phyloP scores from a whole-genome alignment of 2,113 vertebrate genomes.

The Tichodroma muraria region DNA sequence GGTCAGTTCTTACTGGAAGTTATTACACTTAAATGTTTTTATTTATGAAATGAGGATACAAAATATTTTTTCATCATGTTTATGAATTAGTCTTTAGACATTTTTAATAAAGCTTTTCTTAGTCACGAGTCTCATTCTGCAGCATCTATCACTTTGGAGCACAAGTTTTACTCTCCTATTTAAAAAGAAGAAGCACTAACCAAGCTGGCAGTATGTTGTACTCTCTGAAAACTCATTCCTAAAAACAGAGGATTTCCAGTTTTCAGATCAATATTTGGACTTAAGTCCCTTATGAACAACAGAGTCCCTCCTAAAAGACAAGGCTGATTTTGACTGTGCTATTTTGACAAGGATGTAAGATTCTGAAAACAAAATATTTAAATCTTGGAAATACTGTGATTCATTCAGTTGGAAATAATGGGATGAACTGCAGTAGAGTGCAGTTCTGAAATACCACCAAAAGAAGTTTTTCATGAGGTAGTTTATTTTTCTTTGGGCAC shows the following conservation, averaged over 20 bases:
- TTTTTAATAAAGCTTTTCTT: not conserved
- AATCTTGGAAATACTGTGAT: not conserved
- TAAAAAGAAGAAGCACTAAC: not conserved
- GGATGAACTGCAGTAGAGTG: not conserved
- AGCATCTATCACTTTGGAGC: not conserved
- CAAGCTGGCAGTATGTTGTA: not conserved
- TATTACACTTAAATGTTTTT: not conserved
- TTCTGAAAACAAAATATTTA: not conserved
- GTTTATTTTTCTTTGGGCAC: not conserved
- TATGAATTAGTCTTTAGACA: not conserved
- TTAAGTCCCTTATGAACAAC: not conserved
- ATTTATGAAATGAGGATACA: not conserved
- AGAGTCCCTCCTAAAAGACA: not conserved
- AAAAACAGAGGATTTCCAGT: not conserved
- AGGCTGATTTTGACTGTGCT: not conserved
- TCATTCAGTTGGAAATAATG: not conserved
- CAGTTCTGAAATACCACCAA: not conserved
- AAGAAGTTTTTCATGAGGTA: not conserved
- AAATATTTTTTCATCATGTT: not conserved
- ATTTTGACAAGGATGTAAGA: not conserved
- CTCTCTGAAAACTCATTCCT: not conserved
- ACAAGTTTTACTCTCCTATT: not conserved
- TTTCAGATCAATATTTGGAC: not conserved
- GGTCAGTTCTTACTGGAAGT: not conserved
- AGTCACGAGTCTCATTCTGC: not conserved